A percentile compares a stretch with the other conserved stretches of the same genome.
These are phyloP conservation scores for Chamaedrilus cognettii DNA, from an alignment of 2,888 invertebrate genomes.

Conservation along the genomic window DNA sequence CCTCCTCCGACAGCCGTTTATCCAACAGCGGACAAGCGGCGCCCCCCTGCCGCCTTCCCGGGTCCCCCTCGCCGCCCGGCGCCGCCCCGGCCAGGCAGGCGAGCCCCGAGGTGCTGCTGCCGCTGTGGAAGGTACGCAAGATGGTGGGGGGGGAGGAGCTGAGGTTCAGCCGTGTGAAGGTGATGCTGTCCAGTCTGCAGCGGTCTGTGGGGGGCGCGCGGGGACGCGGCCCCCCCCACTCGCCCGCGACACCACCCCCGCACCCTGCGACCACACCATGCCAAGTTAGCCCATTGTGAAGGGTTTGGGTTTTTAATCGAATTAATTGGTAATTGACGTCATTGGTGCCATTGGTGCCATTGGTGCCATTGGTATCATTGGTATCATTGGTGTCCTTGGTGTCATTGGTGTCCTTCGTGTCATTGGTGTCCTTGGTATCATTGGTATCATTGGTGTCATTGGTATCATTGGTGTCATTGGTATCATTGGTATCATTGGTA, in stretches of 20 bases:
- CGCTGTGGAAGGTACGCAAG: background rate
- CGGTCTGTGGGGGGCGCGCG: no score
- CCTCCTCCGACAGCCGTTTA: background rate
- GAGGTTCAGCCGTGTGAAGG: background rate
- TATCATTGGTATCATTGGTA: no score
- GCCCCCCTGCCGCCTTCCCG: background rate
- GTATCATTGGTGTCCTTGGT: background rate
- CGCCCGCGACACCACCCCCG: no score
- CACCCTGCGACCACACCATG: no score
- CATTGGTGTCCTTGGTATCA: background rate
- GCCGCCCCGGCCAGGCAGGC: no score
- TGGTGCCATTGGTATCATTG: background rate
- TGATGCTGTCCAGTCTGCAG: background rate
- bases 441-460: conserved; percentile 1
- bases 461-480: conserved; percentile 15
- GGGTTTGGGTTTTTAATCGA: no score
- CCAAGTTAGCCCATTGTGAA: no score
- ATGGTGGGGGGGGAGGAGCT: background rate
- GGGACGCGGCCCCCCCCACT: background rate
- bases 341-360: background rate
- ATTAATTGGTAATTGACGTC: no score
- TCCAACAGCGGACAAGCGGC: background rate
- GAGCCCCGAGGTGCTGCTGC: no score
- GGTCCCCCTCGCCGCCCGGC: background rate
- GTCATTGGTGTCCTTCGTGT: background rate